Base-by-base conservation (phyloP, 2,888 invertebrate genomes). In the Tholera decimalis region DNA sequence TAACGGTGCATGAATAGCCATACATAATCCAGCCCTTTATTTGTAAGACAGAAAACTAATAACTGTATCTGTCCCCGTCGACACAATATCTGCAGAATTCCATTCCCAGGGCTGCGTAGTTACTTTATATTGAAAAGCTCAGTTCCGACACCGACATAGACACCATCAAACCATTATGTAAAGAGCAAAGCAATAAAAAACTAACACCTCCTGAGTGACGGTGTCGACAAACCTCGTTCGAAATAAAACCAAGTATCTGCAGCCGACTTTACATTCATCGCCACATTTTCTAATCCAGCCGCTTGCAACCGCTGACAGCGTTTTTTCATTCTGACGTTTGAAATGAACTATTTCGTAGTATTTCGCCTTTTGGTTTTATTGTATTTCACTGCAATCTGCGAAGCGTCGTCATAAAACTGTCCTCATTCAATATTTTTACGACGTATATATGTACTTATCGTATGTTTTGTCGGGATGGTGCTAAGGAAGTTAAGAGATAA, bases 251-350 rank as follows among this genome's bases (percentile, higher is more conserved):
- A 68, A 63, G 50, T 62, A 73, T 65, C 63, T 41, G 62, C 77
- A 72, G 64, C 58, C 46, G 68, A 69, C 68, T 77, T 70, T 64
- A 65, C 63, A 75, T 80, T 73, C 69, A 77, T 59, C 55, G 53
- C 72, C 37, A 63, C 69, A 80, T 72, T 81, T 81, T 73, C 83
- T 83, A 81, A 81, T 81, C 78, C 83, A 46, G 54, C 56, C 63
- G 63, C 64, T 67, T 70, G 63, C 77, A 73, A 62, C 83, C 63
- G 68, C 83, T 78, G 83, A 73, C 81, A 78, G 69, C 67, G 61
- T 67, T 83, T 76, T 81, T 81, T 64, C 73, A 78, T 66, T 73
- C 33, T 68, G 76, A 80, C 76, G 46, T 80, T 78, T 73, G 69
- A 62, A 80, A 78, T 70, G 64, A 80, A 83, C 76, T 73, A 80